These are phyloP conservation scores for Nemapogon koenigi DNA, from an alignment of 2,888 invertebrate genomes.

Conservation along the genomic window DNA sequence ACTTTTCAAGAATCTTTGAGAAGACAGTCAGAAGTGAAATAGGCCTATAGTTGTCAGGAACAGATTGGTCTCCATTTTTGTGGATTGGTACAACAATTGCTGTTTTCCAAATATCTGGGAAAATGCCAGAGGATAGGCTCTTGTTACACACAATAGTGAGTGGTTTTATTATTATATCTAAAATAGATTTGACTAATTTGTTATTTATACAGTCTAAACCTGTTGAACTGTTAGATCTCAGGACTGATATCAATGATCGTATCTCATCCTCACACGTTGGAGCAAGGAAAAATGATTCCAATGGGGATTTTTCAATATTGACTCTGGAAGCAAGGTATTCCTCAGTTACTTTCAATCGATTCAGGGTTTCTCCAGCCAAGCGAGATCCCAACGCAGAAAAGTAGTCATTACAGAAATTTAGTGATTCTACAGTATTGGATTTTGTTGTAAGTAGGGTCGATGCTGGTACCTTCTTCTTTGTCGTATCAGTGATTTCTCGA, in stretches of 20 bases:
- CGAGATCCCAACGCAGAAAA: conserved; percentile 13
- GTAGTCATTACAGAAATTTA: conserved; percentile 13
- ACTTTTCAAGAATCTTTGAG: conserved; percentile 10
- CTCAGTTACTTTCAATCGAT: conserved; percentile 1
- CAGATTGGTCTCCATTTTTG: conserved; percentile 2
- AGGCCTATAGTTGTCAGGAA: conserved; percentile 7
- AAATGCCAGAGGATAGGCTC: conserved; percentile 1
- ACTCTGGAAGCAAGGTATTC: conserved; percentile 5
- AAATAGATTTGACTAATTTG: background rate
- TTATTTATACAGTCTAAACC: background rate
- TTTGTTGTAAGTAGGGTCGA: background rate
- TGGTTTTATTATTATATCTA: background rate
- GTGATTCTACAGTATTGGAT: background rate
- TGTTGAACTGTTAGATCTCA: background rate
- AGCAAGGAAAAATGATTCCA: background rate
- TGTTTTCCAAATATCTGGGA: conserved; percentile 5
- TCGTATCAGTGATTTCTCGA: background rate
- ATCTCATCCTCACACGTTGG: background rate
- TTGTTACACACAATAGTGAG: conserved; percentile 3
- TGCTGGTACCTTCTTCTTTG: background rate
- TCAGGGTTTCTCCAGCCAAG: conserved; percentile 11
- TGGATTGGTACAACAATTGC: conserved; percentile 6
- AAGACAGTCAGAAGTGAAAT: conserved; percentile 6
- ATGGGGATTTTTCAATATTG: background rate
- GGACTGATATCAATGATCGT: background rate